phyloP scores from a whole-genome alignment of 23 tunicate species.

The Botrylloides violaceus region DNA sequence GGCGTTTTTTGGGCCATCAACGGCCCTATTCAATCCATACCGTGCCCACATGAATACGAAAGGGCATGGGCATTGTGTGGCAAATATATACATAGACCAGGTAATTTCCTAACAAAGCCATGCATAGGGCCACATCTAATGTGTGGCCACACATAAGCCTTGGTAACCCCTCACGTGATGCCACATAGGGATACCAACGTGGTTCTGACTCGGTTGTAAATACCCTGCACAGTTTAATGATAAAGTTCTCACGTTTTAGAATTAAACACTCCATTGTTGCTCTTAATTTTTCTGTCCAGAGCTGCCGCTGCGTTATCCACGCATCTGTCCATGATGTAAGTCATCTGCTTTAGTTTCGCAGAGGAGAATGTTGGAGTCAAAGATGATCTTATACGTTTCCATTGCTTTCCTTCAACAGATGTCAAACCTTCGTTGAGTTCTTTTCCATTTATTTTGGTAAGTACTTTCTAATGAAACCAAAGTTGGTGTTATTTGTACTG shows the following conservation, averaged over 20 bases:
- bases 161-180: too few relatives aligned
- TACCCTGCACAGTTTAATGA: too few relatives aligned
- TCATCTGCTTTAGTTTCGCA: conserved; percentile 63
- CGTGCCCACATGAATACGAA: too few relatives aligned
- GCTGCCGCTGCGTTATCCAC: conserved; percentile 26
- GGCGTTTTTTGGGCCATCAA: too few relatives aligned
- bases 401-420: conserved; percentile 34
- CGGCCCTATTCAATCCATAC: too few relatives aligned
- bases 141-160: too few relatives aligned
- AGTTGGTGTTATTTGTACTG: background rate
- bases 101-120: too few relatives aligned
- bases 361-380: conserved; percentile 60
- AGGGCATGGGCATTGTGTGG: too few relatives aligned
- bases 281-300: conserved; percentile 14
- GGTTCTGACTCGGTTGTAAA: too few relatives aligned
- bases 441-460: conserved; percentile 32
- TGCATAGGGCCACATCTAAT: too few relatives aligned
- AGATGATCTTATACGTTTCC: conserved; percentile 66
- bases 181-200: too few relatives aligned
- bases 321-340: conserved; percentile 47
- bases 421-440: conserved; percentile 46
- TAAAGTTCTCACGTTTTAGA: conserved; percentile 48
- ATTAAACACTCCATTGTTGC: conserved; percentile 36
- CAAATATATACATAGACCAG: too few relatives aligned
- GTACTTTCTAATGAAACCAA: background rate